These are phyloP conservation scores for Taxidea taxus DNA, from an alignment of 2,113 vertebrate species.

Conservation along the genomic window DNA sequence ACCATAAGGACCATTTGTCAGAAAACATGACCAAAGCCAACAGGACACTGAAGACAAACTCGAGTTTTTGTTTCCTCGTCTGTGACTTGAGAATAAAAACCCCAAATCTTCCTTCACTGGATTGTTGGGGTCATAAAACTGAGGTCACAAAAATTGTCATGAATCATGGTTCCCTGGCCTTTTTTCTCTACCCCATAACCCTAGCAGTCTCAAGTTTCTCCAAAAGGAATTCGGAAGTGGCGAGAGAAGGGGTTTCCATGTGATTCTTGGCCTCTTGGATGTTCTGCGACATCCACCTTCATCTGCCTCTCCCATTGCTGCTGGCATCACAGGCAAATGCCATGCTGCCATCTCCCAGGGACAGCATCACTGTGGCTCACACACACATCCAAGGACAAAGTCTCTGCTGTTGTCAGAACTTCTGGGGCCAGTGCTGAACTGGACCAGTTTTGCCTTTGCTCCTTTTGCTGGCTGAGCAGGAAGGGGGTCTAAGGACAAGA, in stretches of 20 bases:
- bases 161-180: background rate
- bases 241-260: fast-evolving
- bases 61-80: background rate
- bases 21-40: background rate
- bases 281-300: background rate
- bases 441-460: background rate
- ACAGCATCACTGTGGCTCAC: background rate
- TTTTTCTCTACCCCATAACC: background rate
- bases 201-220: background rate
- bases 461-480: background rate
- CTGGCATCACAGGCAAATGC: background rate
- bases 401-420: background rate
- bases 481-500: background rate
- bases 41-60: background rate
- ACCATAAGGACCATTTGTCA: background rate
- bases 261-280: background rate
- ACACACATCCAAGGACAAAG: background rate
- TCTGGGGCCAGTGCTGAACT: background rate
- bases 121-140: background rate
- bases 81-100: background rate
- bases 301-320: background rate
- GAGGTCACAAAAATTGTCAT: background rate
- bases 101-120: background rate
- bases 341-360: background rate
- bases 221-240: background rate